Base-by-base conservation (phyloP, 1,140 invertebrate genomes). In the Calosoma granatense region DNA sequence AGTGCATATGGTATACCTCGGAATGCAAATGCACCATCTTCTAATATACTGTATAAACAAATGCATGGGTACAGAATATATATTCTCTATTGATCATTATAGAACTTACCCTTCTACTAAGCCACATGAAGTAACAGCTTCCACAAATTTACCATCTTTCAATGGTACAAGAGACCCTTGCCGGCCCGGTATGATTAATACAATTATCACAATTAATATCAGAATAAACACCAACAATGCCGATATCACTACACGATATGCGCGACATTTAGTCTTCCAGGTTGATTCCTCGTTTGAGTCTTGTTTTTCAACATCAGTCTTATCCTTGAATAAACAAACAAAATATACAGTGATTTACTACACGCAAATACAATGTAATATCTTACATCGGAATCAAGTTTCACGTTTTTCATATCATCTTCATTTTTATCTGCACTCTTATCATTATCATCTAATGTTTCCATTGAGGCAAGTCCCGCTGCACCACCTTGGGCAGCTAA, bases 1-100 rank as follows among this genome's bases (percentile, higher is more conserved):
- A 83, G 64, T 1, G 91, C 90, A 69, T 90, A 94, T 0, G 90
- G 91, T 52, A 94, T 87, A 15, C 90, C 89, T 17, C 83, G 82
- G 70, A 94, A 94, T 1, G 86, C 85, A 62, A 84, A 86, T 1
- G 81, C 86, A 12, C 82, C 84, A 57, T 90, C 84, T 65, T 90
- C 84, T 20, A 85, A 71, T 9, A 85, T 67, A 15, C 83, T 85
- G 70, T 19, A 75, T 75, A 56, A 64, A 61, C 54, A 55, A 62
- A 57, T 55, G 60, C 55, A 22, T 54, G 36, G 19, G 52, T 58
- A 61, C 23, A 21, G 12, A 57, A 54, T 15, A 21, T 23, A 52
- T 54, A 60, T n/a, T 56, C 30, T 21, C 43, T 54, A 54, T 53
- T 51, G 19, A 53, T 55, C 12, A 55, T 59, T 51, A 56, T 30